Conservation (phyloP, 2,888 invertebrate species). For the Dugesia japonica region DNA sequence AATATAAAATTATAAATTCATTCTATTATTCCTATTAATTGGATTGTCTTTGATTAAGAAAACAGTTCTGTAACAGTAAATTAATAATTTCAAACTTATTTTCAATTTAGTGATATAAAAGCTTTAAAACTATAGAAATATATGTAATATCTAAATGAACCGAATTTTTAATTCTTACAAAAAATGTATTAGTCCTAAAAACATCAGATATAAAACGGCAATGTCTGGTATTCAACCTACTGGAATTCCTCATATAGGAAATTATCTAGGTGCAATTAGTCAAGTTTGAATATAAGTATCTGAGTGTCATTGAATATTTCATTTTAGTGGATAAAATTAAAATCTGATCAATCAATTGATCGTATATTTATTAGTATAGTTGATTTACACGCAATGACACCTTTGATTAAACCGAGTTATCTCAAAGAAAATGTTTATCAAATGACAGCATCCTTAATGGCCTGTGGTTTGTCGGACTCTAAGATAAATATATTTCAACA, state of each 20-base stretch:
- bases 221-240: slow-evolving; percentile 93
- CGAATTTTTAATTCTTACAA: no score
- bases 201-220: slow-evolving; percentile 44
- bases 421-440: slow-evolving; percentile 38
- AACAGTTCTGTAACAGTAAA: no score
- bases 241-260: slow-evolving; percentile 77
- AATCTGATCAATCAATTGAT: background rate
- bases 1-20: no score
- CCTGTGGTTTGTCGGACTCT: slow-evolving; percentile 71
- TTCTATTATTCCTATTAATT: no score
- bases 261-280: slow-evolving; percentile 75
- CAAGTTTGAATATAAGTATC: background rate
- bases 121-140: no score
- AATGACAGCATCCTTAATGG: slow-evolving; percentile 68
- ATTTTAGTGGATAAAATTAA: background rate
- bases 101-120: no score
- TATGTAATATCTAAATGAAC: no score
- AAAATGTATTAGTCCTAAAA: background rate
- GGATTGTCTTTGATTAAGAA: no score
- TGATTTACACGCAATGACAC: slow-evolving; percentile 76
- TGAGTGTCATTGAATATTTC: background rate
- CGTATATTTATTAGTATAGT: slow-evolving; percentile 58
- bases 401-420: slow-evolving; percentile 40
- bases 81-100: no score
- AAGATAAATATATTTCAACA: slow-evolving; percentile 71